Base-by-base conservation (phyloP, 2,888 invertebrate species). In the Sesia bembeciformis region DNA sequence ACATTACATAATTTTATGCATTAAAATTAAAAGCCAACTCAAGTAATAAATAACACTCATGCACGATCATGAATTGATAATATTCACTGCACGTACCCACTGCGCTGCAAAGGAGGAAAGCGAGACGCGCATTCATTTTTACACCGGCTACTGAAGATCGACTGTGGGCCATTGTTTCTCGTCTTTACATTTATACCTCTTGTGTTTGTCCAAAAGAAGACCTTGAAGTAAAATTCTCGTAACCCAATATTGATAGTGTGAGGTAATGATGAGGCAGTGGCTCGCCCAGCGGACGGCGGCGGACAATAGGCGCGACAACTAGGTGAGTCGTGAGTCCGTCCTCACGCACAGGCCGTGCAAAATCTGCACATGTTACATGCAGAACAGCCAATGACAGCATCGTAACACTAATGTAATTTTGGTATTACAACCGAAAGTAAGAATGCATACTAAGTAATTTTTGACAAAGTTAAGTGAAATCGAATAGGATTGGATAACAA, bases 191-290 rank as follows among this genome's bases (percentile, higher is more conserved):
- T 88, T 89, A 89, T 89, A 89, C 85, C 81, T 74, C 74, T 81
- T 87, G 84, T 88, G 86, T 87, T 76, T 78, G 83, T 81, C 89
- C 76, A 86, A 86, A 84, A 78, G 82, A 72, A 76, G 79, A 75
- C 89, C 89, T 89, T 89, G 89, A 84, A 81, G 84, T 78, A 85
- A 85, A 85, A 84, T 88, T 85, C 86, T 88, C 84, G 89, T 89
- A 88, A 86, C 84, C 84, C 84, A 86, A 86, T 89, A 88, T 89
- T 83, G 88, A 80, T 81, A 81, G 86, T 84, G 76, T 89, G 89
- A 89, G 84, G 89, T 88, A 89, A 88, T 82, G 76, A 69, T 67
- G 67, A 63, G 67, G 72, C 65, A 72, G 78, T 72, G 87, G 83
- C 85, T 85, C 87, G 78, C 85, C 88, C 88, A 83, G 76, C 68